Conservation (phyloP, 2,113 vertebrate species). For the Hippocampus comes region DNA sequence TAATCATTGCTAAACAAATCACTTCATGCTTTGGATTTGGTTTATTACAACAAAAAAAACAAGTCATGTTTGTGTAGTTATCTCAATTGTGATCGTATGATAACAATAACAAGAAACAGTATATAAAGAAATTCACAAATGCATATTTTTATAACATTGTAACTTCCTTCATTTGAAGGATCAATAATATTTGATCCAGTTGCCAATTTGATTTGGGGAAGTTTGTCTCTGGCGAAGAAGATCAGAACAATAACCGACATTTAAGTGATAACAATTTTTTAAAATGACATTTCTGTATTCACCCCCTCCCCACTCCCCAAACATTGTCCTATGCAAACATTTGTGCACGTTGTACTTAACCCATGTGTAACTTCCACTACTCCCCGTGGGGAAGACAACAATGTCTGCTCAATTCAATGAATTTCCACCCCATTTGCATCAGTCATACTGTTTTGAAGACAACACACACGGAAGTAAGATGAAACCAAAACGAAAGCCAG, state of each 20-base stretch:
- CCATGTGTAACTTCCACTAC: not conserved
- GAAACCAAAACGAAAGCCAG: slow-evolving; percentile 9
- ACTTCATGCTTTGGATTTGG: not conserved
- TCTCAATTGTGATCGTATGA: not conserved
- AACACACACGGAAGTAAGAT: slow-evolving; percentile 11
- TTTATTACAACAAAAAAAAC: not conserved
- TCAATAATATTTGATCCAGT: not conserved
- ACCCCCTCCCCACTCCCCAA: not conserved
- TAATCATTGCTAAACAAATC: not conserved
- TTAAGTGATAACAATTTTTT: not conserved
- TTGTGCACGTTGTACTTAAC: not conserved
- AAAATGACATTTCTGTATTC: not conserved
- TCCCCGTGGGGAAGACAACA: not conserved
- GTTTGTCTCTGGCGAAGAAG: not conserved
- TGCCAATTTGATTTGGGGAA: not conserved
- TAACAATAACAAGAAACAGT: not conserved
- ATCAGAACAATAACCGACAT: not conserved
- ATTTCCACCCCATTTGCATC: slow-evolving; percentile 33
- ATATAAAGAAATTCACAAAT: not conserved
- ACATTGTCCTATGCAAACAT: not conserved
- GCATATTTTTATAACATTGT: not conserved
- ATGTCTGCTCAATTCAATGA: not conserved
- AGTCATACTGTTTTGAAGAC: slow-evolving; percentile 20
- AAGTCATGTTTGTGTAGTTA: not conserved
- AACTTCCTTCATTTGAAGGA: not conserved